phyloP scores from a whole-genome alignment of 2,113 vertebrate genomes.

The Cercopithecus mona region DNA sequence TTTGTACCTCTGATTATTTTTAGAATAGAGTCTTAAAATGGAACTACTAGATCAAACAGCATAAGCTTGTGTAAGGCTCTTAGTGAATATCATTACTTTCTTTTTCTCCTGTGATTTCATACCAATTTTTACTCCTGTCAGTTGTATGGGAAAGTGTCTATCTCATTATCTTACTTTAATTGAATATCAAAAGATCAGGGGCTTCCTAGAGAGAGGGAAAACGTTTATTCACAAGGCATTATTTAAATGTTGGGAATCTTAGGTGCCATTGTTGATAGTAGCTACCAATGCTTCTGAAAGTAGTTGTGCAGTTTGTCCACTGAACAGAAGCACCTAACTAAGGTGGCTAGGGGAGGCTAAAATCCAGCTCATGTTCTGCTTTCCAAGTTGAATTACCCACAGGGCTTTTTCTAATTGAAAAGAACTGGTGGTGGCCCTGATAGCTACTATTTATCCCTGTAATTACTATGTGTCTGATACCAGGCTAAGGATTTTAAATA shows the following conservation, averaged over 20 bases:
- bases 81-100: neutral
- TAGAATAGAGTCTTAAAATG: neutral
- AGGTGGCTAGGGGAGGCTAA: neutral
- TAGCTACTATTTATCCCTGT: conserved; percentile 12
- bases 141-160: neutral
- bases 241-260: neutral
- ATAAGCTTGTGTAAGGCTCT: neutral
- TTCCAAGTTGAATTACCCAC: neutral
- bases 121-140: neutral
- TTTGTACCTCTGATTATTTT: neutral
- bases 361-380: neutral
- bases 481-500: conserved; percentile 36
- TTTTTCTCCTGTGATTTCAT: neutral
- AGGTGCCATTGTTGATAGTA: neutral
- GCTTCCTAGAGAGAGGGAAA: neutral
- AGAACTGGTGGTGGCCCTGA: neutral
- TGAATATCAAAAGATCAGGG: neutral
- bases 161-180: neutral
- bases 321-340: neutral
- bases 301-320: neutral
- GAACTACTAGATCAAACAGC: neutral
- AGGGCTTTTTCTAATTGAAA: conserved; percentile 33
- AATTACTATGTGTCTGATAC: conserved; percentile 28
- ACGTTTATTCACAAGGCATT: neutral
- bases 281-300: neutral